Evolutionary conservation across 2,888 invertebrate genomes (phyloP), one percentile per base, ranked within the genome.

Genomic region (Conchocele bisecta): DNA sequence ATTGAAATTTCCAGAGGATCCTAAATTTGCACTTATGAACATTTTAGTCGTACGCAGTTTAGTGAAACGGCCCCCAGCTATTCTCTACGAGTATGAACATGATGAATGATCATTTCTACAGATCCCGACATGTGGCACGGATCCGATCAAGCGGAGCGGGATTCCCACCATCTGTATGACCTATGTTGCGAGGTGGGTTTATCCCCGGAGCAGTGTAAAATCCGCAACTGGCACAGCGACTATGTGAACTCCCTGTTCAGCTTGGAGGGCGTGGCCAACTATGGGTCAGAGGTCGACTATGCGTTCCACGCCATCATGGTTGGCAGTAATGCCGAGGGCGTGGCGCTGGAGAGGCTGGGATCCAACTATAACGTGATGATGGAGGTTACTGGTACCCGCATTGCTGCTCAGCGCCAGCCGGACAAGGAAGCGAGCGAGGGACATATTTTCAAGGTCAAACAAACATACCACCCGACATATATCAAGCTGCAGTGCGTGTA

Each of bases 361-460:
- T 69, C 76, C n/a, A 72, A 76, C 50, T 59, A 37, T 33, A 69
- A 76, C 24, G 39, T 76, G 5, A 76, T 76, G 76, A 76, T 76
- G 76, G 73, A 72, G 2, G 65, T 76, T 15, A 66, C 76, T 11
- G 76, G 76, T 22, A 76, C 76, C 1, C 57, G 76, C 6, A 48
- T 76, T 9, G 69, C 76, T 1, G 69, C 76, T n/a, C 76, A 76
- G 53, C 50, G 76, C 13, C 65, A 72, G 41, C 37, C 42, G 5
- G 76, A 65, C 24, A 22, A 15, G n/a, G 20, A 7, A 13, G 17
- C n/a, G 13, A 64, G 58, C 26, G 69, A 69, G 13, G 31, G 24
- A 7, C 76, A 76, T 22, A 48, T 76, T 22, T 76, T 76, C 69
- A 76, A 72, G 63, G 69, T 66, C 22, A 65, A 72, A 59, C 76